These are phyloP conservation scores for Phataginus tetradactyla DNA, from an alignment of 2,797 vertebrate genomes.

Conservation along the genomic window DNA sequence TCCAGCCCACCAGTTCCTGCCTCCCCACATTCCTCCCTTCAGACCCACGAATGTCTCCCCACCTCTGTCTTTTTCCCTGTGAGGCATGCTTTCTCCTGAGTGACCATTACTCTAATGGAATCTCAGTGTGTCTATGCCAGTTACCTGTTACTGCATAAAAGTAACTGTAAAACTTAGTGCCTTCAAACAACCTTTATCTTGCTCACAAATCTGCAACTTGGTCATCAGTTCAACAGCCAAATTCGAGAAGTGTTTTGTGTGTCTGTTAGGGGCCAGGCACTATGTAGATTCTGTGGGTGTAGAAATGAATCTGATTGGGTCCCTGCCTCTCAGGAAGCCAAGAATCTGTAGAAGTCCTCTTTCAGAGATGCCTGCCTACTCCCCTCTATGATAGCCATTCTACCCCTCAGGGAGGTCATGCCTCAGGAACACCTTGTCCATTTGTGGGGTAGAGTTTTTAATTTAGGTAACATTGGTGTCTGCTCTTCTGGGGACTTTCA, in stretches of 20 bases:
- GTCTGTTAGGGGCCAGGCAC: background rate
- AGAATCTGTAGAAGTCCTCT: background rate
- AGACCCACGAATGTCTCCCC: background rate
- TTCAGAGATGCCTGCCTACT: background rate
- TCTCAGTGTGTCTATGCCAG: background rate
- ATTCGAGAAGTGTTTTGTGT: background rate
- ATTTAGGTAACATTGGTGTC: background rate
- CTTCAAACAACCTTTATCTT: background rate
- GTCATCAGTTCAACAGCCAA: background rate
- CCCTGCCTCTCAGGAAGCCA: background rate
- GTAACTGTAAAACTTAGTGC: background rate
- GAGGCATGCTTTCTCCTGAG: background rate
- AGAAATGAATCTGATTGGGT: background rate
- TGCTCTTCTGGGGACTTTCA: background rate
- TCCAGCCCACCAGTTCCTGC: background rate
- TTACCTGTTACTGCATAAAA: background rate
- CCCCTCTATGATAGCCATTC: rapidly evolving
- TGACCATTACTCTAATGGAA: background rate
- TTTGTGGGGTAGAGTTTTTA: background rate
- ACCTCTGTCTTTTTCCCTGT: background rate
- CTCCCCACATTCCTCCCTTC: background rate
- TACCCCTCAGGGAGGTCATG: background rate
- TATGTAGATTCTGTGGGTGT: background rate
- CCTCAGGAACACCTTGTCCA: background rate
- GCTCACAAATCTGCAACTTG: background rate